phyloP scores from a whole-genome alignment of 2,888 invertebrate genomes.

The Drosophila austrosaltans region DNA sequence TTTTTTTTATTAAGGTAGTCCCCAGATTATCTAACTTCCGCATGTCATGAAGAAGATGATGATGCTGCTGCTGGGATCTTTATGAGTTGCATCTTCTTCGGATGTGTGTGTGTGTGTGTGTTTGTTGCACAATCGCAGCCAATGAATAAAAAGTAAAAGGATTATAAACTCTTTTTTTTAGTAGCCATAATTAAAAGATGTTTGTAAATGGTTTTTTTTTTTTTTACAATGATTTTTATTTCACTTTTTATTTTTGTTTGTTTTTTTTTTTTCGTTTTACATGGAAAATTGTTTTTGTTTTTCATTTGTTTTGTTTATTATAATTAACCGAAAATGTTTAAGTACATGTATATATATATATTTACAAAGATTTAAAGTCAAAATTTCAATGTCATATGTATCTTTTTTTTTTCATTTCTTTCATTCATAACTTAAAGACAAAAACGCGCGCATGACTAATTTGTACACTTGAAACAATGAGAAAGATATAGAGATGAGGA shows the following conservation, averaged over 20 bases:
- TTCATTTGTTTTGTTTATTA: conserved; percentile 51
- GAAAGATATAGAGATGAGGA: conserved; percentile 1
- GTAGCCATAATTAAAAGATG: conserved; percentile 40
- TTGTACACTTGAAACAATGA: conserved; percentile 75
- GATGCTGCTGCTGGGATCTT: conserved; percentile 34
- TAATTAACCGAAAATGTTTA: conserved; percentile 47
- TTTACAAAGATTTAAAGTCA: conserved; percentile 59
- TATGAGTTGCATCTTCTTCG: conserved; percentile 74
- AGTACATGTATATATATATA: conserved; percentile 43
- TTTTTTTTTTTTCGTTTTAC: conserved; percentile 32
- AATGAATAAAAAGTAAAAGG: conserved; percentile 3
- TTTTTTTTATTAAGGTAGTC: conserved; percentile 31
- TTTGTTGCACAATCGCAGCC: conserved; percentile 23
- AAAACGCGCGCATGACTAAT: conserved; percentile 80
- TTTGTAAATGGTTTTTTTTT: conserved; percentile 32
- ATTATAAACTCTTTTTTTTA: background rate
- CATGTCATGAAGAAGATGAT: conserved; percentile 53
- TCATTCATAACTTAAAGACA: conserved; percentile 71
- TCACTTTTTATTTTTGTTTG: conserved; percentile 36
- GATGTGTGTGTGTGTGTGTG: background rate
- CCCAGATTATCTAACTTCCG: conserved; percentile 78
- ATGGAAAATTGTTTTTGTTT: conserved; percentile 41
- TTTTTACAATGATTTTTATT: conserved; percentile 43
- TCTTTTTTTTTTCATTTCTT: conserved; percentile 32
- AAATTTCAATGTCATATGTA: conserved; percentile 29